phyloP scores from a whole-genome alignment of 2,888 invertebrate species.

The Ditylenchus weischeri region DNA sequence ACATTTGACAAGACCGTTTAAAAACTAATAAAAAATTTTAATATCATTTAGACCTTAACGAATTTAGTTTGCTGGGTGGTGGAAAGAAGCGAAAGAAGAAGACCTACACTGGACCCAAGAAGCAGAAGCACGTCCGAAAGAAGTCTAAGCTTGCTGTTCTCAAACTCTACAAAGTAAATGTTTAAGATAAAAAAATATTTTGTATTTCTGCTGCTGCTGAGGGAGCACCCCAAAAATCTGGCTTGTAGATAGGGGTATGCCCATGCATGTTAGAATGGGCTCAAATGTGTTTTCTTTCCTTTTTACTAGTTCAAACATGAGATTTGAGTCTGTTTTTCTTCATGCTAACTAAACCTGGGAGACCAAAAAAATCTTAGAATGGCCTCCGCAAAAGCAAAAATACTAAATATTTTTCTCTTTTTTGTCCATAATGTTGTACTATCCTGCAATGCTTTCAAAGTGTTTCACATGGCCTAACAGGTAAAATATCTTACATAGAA shows the following conservation, averaged over 20 bases:
- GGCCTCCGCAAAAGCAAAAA: too few relatives aligned
- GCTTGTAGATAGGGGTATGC: not conserved
- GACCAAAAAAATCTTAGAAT: too few relatives aligned
- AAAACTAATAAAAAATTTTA: not conserved
- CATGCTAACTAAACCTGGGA: too few relatives aligned
- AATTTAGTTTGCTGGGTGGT: slow-evolving; percentile 64
- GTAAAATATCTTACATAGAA: too few relatives aligned
- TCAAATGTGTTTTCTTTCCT: too few relatives aligned
- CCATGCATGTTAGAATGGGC: not conserved
- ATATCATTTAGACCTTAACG: not conserved
- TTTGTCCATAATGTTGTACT: too few relatives aligned
- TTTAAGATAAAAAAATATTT: too few relatives aligned
- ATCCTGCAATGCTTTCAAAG: too few relatives aligned
- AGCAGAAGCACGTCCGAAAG: slow-evolving; percentile 99
- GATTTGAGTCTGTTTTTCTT: too few relatives aligned
- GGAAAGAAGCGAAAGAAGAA: slow-evolving; percentile 99
- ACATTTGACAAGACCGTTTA: not conserved
- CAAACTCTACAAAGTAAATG: slow-evolving; percentile 89
- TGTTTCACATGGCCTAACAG: too few relatives aligned
- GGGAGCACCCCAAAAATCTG: not conserved
- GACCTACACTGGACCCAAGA: slow-evolving; percentile 99
- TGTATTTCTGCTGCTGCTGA: not conserved
- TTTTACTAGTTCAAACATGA: too few relatives aligned
- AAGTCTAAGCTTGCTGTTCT: slow-evolving; percentile 98
- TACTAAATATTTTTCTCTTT: too few relatives aligned